Evolutionary conservation across 2,113 vertebrate species (phyloP).

Genomic region (Xenopus laevis): DNA sequence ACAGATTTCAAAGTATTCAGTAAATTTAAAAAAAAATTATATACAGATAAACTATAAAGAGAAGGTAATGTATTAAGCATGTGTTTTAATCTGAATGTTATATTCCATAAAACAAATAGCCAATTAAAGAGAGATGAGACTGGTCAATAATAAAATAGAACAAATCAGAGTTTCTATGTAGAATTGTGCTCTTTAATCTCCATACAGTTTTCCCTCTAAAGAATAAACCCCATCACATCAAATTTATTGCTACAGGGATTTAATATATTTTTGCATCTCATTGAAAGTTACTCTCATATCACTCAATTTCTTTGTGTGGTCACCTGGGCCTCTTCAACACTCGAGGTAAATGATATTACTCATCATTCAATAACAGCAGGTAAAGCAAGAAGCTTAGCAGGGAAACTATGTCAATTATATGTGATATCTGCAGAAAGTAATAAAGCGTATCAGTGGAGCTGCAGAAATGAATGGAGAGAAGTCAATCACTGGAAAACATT

Average conservation of each 20-base stretch:
- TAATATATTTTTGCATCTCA: conserved; percentile 46
- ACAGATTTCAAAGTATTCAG: too few relatives aligned
- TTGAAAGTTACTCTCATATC: conserved; percentile 31
- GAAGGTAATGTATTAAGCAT: background rate
- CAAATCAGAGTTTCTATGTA: conserved; percentile 5
- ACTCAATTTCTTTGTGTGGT: conserved; percentile 30
- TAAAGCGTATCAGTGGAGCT: conserved; percentile 23
- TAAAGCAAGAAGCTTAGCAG: conserved; percentile 37
- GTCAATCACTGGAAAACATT: conserved; percentile 37
- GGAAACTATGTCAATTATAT: conserved; percentile 39
- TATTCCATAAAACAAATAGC: background rate
- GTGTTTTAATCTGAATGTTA: background rate
- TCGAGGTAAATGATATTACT: conserved; percentile 43
- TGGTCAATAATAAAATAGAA: background rate
- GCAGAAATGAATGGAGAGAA: conserved; percentile 34
- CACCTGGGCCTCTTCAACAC: conserved; percentile 42
- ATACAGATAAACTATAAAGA: too few relatives aligned
- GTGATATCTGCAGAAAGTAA: conserved; percentile 41
- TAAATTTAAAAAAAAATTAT: too few relatives aligned
- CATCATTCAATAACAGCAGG: conserved; percentile 43
- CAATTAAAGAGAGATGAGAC: background rate
- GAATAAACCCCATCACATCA: conserved; percentile 38
- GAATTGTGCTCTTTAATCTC: conserved; percentile 13
- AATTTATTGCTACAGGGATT: conserved; percentile 42
- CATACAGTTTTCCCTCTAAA: conserved; percentile 16